These are phyloP conservation scores for Xyliphius kryptos DNA, from an alignment of 2,113 vertebrate species.

Conservation along the genomic window DNA sequence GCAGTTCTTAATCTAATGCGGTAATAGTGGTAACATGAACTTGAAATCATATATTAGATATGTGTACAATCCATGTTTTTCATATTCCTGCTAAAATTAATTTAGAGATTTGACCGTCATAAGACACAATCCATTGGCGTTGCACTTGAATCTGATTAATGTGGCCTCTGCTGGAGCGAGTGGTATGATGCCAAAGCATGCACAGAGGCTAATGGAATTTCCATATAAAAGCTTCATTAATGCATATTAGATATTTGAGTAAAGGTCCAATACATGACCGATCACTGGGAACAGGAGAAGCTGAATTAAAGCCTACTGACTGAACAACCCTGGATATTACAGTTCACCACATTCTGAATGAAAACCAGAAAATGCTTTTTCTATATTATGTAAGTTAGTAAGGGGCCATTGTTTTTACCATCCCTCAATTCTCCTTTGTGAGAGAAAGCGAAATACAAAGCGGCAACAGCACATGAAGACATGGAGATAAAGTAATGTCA, in stretches of 20 bases:
- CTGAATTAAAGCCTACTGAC: background rate
- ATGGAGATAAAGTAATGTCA: slow-evolving; percentile 60
- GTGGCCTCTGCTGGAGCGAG: background rate
- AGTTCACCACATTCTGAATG: background rate
- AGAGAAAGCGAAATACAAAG: slow-evolving; percentile 58
- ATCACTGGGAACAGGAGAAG: background rate
- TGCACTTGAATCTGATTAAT: slow-evolving; percentile 3
- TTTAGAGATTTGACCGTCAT: background rate
- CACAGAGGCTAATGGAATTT: background rate
- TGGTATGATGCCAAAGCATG: background rate
- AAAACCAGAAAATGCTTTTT: background rate
- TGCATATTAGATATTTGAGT: background rate
- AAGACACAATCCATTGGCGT: background rate
- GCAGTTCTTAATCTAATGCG: too few species aligned
- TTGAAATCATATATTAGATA: background rate
- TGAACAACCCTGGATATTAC: background rate
- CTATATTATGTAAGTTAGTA: background rate
- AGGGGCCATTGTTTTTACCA: background rate
- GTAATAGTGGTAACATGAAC: too few species aligned
- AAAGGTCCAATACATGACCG: background rate
- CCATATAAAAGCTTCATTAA: background rate
- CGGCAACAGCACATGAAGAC: slow-evolving; percentile 52
- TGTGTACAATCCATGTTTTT: background rate
- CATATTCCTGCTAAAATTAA: background rate
- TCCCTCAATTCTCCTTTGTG: slow-evolving; percentile 21